Conservation (phyloP, 2,888 invertebrate species). For the Pristionchus maxplancki region DNA sequence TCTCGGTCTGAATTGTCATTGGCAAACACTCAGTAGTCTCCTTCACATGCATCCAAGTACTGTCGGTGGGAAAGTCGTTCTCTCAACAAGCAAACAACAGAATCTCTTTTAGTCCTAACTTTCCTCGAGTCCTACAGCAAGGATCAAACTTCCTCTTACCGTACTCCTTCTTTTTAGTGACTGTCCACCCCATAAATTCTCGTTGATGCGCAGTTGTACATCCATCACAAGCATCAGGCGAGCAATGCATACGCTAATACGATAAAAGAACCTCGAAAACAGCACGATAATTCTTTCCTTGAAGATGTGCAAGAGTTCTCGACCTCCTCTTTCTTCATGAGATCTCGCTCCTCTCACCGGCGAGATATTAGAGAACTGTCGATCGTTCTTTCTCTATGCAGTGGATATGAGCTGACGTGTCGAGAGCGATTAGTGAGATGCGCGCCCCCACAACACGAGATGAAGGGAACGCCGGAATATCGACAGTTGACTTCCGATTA, state of each 20-base stretch:
- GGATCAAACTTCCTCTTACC: background rate
- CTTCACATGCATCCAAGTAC: background rate
- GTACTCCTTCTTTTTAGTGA: background rate
- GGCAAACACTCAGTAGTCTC: no score
- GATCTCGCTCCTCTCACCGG: background rate
- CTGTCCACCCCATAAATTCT: background rate
- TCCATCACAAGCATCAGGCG: background rate
- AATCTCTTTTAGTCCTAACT: background rate
- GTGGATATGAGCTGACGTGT: background rate
- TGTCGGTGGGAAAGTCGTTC: background rate
- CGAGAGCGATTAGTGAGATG: background rate
- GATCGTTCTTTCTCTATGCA: background rate
- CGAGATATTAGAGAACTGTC: background rate
- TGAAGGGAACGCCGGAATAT: background rate
- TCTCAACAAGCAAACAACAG: background rate
- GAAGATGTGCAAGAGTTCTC: background rate
- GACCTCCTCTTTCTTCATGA: background rate
- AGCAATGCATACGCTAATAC: background rate
- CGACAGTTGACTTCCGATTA: background rate
- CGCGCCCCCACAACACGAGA: constrained; percentile 14
- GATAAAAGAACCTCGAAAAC: background rate
- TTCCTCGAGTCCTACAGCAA: background rate
- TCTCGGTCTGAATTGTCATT: no score
- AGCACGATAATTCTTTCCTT: background rate
- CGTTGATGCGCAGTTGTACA: background rate